Evolutionary conservation across 1,140 invertebrate species (phyloP), one percentile per base, ranked within the genome.

Genomic region (Papilio xuthus): DNA sequence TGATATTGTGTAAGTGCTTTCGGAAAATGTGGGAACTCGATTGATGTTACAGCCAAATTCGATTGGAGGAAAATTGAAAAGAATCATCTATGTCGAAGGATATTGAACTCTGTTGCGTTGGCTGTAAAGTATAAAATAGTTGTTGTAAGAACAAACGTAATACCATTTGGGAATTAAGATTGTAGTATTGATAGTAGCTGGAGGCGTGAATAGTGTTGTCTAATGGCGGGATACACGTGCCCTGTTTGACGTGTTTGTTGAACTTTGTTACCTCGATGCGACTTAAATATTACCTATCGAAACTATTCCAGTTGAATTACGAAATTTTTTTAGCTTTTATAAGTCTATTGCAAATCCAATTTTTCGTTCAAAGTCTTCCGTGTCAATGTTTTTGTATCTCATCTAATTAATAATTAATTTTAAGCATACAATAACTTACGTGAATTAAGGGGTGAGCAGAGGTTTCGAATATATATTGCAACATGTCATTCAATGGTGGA

Each of bases 1-100:
- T 94, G 92, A 94, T 94, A 94, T 93, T 94, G 92, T 94, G 92
- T 93, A 94, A 93, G 92, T 94, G 92, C 90, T 85, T 89, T 82
- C 88, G 91, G 92, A 90, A 94, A 94, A 94, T 93, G 92, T 93
- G 92, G 92, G 91, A 94, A 94, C 90, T 90, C 88, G 90, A 94
- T 94, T 94, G 91, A 94, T 92, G 92, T 90, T 91, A 90, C 90
- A 90, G 87, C 91, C 88, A 90, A 93, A 94, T 93, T 92, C 92
- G 90, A 93, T 94, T 92, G 89, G 86, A 87, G 88, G 89, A 90
- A 92, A 94, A 94, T 94, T 93, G 92, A 93, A 94, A 93, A 92
- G 89, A 92, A 92, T 77, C 70, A 75, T 63, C 9, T 32, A 28
- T 50, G 23, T 32, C 84, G 79, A 72, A 26, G 80, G 53, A 92